These are phyloP conservation scores for Fregetta grallaria DNA, from an alignment of 2,113 vertebrate genomes.

Conservation along the genomic window DNA sequence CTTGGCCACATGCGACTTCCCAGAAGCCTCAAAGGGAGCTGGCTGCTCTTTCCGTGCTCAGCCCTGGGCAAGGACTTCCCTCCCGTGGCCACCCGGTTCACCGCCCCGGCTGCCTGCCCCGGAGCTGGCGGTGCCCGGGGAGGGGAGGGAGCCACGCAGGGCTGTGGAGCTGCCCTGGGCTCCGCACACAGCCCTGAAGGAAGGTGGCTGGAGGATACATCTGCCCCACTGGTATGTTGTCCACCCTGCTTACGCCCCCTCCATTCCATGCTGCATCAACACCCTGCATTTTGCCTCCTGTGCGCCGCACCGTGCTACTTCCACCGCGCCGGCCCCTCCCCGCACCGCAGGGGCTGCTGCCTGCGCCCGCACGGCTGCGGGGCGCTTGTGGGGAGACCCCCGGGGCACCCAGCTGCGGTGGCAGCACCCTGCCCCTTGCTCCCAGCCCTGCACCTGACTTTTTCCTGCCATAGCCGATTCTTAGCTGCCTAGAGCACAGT, in stretches of 20 bases:
- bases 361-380: accelerated
- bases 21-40: neutral
- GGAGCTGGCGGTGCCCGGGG: neutral
- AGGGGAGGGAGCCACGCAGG: accelerated
- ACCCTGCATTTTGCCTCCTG: accelerated
- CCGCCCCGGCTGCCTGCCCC: neutral
- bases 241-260: neutral
- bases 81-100: neutral
- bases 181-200: accelerated
- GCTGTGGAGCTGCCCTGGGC: neutral
- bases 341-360: accelerated
- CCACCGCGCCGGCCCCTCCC: accelerated
- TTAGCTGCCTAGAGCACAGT: neutral
- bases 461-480: neutral
- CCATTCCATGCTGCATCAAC: neutral
- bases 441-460: neutral
- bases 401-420: accelerated
- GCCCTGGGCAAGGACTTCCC: neutral
- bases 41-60: neutral
- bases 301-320: accelerated
- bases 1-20: neutral
- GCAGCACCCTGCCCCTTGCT: neutral
- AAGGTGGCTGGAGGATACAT: neutral
- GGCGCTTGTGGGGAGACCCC: accelerated
- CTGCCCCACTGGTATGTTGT: accelerated